Percentiles rank a stretch among this genome's conserved stretches.
phyloP scores from a whole-genome alignment of 64 coral and sea anemone species.

The Astreopora myriophthalma region DNA sequence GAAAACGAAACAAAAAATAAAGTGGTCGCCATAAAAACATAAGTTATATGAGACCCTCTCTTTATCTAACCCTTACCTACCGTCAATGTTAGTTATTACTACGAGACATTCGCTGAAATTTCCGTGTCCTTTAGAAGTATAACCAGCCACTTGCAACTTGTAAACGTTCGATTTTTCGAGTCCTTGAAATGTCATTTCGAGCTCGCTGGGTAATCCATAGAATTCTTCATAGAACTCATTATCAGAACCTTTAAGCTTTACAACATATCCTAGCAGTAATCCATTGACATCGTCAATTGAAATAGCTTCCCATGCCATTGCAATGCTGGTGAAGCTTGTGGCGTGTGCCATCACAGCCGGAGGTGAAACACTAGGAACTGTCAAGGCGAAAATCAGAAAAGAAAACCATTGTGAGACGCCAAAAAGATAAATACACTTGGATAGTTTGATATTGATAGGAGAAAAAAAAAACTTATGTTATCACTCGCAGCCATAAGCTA shows the following conservation, averaged over 20 bases:
- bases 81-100: not conserved
- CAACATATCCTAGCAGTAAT: not conserved
- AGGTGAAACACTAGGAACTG: constrained; percentile 69
- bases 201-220: not conserved
- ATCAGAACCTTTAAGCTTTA: not conserved
- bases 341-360: constrained; percentile 47
- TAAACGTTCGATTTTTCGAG: not conserved
- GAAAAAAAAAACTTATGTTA: too few relatives aligned
- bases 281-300: not conserved
- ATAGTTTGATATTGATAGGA: too few relatives aligned
- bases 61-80: too few relatives aligned
- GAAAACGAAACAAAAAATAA: too few relatives aligned
- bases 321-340: constrained; percentile 61
- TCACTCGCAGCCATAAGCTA: too few relatives aligned
- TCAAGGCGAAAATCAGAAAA: not conserved
- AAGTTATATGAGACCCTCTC: too few relatives aligned
- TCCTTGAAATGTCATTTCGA: not conserved
- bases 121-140: not conserved
- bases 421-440: too few relatives aligned
- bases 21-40: too few relatives aligned
- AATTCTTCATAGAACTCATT: not conserved
- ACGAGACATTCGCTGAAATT: not conserved
- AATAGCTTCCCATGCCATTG: constrained; percentile 66
- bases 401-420: not conserved
- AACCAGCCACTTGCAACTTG: constrained; percentile 1